Conservation (phyloP, 2,113 vertebrate genomes). For the Camelus dromedarius region DNA sequence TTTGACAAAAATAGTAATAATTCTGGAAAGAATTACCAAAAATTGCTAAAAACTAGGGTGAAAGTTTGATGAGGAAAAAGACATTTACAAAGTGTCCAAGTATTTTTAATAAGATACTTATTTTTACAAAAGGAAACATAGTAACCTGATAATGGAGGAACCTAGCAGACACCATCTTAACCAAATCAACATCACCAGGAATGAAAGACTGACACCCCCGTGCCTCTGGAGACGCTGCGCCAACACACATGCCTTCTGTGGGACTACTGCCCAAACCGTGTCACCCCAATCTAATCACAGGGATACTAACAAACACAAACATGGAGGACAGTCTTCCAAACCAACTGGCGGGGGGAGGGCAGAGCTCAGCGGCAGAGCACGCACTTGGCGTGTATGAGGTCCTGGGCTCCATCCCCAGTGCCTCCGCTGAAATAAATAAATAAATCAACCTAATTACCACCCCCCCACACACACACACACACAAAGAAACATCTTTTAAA, state of each 20-base stretch:
- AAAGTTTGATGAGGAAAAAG: neutral
- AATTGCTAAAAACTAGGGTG: neutral
- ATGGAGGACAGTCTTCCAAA: neutral
- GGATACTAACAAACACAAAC: neutral
- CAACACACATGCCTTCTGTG: neutral
- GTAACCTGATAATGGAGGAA: neutral
- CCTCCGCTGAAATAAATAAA: too few relatives aligned
- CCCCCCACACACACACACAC: too few relatives aligned
- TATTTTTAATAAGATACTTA: neutral
- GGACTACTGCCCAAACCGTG: neutral
- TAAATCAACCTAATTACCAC: too few relatives aligned
- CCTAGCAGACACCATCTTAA: neutral
- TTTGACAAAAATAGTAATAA: neutral
- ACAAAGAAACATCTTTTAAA: too few relatives aligned
- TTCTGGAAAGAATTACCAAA: neutral
- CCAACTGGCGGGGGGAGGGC: neutral
- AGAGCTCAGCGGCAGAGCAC: too few relatives aligned
- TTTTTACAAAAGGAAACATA: neutral
- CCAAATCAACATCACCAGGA: neutral
- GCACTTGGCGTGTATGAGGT: too few relatives aligned
- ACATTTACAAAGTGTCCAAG: neutral
- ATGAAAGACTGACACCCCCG: neutral
- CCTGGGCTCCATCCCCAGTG: too few relatives aligned
- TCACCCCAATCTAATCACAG: neutral
- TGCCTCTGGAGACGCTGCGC: neutral